Base-by-base conservation (phyloP, 2,888 invertebrate species). In the Lamellibrachia columna region DNA sequence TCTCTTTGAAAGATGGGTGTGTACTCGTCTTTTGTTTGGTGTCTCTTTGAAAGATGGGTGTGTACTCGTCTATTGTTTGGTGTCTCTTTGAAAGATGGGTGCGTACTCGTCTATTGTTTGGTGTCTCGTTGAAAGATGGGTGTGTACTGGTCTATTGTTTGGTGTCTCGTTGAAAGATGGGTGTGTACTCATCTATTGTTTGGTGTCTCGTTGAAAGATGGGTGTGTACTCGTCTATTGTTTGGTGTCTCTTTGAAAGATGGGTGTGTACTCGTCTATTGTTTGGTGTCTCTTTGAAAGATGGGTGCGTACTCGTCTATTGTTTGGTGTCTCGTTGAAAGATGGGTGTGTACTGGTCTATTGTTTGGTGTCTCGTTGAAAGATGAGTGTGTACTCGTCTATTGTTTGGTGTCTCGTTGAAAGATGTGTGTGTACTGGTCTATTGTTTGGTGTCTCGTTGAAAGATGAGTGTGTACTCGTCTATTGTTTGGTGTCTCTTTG, bases 11-110 rank as follows among this genome's bases (percentile, higher is more conserved):
- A 99, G 97, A 99, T 99, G 99, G 99, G 98, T 98, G 95, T 97
- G 97, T 93, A 15, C 52, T 52, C 52, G 22, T 90, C 52, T 91
- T 1, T 28, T 11, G 6, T 55, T 55, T 28, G 3, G 22, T 92
- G n/a, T 22, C 7, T 60, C 97, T 99, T 55, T 98, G 98, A 53
- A 99, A 99, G 97, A 99, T 99, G 99, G 99, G 98, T 98, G 95
- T 97, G 97, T 93, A 15, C 52, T 52, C 53, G 8, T 90, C 52
- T 91, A 91, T 1, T 11, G 6, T 55, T 55, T 28, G 22, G 22
- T 92, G n/a, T 22, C 7, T 60, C 97, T 99, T 55, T 98, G 98
- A 53, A 99, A 99, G 97, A 99, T 99, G 99, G 99, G 98, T 98
- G 95, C 97, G 97, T 93, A 15, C 52, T 52, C 53, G 8, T 90